Evolutionary conservation across 2,797 vertebrate species (phyloP), one percentile per base, ranked within the genome.

Genomic region (Nannoperca australis): DNA sequence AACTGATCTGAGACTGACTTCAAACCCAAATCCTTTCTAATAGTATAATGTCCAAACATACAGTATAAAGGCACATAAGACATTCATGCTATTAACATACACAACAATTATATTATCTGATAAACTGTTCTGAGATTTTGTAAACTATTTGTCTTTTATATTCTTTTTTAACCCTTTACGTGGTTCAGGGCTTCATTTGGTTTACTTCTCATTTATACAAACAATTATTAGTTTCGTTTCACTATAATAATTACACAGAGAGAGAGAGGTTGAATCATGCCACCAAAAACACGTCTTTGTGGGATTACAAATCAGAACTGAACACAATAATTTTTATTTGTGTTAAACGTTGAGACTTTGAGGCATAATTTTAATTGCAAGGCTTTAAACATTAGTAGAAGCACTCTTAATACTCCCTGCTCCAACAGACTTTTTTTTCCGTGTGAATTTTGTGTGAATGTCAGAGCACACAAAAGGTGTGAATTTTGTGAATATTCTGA

Each of bases 371-470:
- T 75, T 34, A 61, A 56, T 45, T 14, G 36, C 17, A n/a, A 69
- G n/a, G 18, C 27, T 62, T 44, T 68, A 3, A 70, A 78, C 36
- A 61, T 32, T 20, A 59, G 47, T 45, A 5, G 64, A 73, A 27
- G 17, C 24, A n/a, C 18, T 34, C 3, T 17, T 22, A 8, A 38
- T 1, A 30, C 14, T 24, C n/a, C 14, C 55, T 42, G 18, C 44
- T 36, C 4, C 47, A 68, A 62, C 4, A 24, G 24, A n/a, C n/a
- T n/a, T n/a, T n/a, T n/a, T n/a, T n/a, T n/a, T n/a, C n/a, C n/a
- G n/a, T n/a, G n/a, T n/a, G n/a, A n/a, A 27, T 27, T 27, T 27
- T 27, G 24, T 27, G 24, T 27, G 24, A 27, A 27, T 27, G 24
- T 27, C 24, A 27, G 24, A 27, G 24, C 24, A 27, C 24, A 27